Evolutionary conservation across 1,140 invertebrate genomes (phyloP), one percentile per base, ranked within the genome.

Genomic region (Drosophila biarmipes): DNA sequence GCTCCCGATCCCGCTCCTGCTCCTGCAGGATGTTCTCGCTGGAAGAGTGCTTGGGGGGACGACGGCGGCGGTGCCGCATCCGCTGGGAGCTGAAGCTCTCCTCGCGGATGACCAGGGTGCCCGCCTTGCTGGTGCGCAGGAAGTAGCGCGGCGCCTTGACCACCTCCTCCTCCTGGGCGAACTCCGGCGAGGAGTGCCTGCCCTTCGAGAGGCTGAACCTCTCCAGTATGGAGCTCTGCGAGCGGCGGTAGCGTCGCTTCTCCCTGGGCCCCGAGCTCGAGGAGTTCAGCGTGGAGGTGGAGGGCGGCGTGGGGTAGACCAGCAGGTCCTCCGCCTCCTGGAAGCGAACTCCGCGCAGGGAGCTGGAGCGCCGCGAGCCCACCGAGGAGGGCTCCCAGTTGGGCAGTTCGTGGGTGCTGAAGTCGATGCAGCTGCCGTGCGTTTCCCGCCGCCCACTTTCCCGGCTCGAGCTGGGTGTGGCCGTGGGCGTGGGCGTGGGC

Each of bases 121-220:
- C 93, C n/a, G 93, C 93, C 54, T 92, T 92, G 68, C 92, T 92
- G 54, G 92, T 92, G 46, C 93, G 84, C 53, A 93, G 82, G 68
- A 79, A 92, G 52, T 93, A 93, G 29, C 86, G 79, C 34, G 89
- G 91, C 4, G 66, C 62, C 54, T 78, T 73, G 15, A 63, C 46
- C 35, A 89, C 42, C 8, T 71, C 63, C 46, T 73, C 48, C 49
- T 91, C 91, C 37, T 76, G 72, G 8, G 59, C 87, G 21, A 78
- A 91, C 68, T 91, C 90, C 3, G 91, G 90, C 11, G 91, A 91
- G 0, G 91, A 92, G 51, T 79, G 79, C 1, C 91, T 79, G 0
- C 91, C 80, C 35, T 86, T 82, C 19, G 78, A 75, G 37, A 79
- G 69, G 54, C 91, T 92, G 10, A 92, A 89, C 0, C 91, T 69